phyloP scores from a whole-genome alignment of 2,888 invertebrate genomes.

The Calameuta filiformis region DNA sequence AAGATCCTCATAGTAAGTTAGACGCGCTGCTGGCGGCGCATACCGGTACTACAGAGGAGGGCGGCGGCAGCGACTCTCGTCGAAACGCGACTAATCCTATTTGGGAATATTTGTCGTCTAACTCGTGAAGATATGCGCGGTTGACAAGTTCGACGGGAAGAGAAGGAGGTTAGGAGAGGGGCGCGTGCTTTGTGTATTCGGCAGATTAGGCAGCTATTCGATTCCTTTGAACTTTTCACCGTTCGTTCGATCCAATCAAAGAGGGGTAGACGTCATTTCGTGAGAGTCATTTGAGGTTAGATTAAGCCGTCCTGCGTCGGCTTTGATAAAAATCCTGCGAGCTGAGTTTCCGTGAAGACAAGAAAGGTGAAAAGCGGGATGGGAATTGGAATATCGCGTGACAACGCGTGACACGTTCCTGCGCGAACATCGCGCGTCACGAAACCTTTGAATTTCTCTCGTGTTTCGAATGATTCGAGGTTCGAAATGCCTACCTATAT shows the following conservation, averaged over 20 bases:
- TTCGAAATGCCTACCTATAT: constrained; percentile 24
- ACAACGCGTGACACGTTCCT: neutral
- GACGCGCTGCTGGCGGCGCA: too few species aligned
- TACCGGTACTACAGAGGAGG: neutral
- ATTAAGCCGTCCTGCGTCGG: neutral
- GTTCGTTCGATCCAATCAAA: neutral
- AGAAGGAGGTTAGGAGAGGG: neutral
- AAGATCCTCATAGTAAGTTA: too few species aligned
- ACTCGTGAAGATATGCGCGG: neutral
- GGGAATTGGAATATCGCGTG: neutral
- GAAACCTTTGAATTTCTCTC: constrained; percentile 27
- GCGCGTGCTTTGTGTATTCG: neutral
- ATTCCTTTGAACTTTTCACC: neutral
- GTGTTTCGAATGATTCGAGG: constrained; percentile 39
- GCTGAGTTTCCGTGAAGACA: neutral
- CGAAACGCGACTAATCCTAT: too few species aligned
- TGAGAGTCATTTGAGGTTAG: neutral
- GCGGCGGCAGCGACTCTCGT: too few species aligned
- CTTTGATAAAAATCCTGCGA: neutral
- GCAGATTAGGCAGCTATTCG: neutral
- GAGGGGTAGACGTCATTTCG: neutral
- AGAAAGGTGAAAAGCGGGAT: neutral
- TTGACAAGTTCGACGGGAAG: neutral
- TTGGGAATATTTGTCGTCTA: neutral
- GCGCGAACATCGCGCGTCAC: constrained; percentile 1